Evolutionary conservation across 2,888 invertebrate genomes (phyloP).

Genomic region (Eristalis arbustorum): DNA sequence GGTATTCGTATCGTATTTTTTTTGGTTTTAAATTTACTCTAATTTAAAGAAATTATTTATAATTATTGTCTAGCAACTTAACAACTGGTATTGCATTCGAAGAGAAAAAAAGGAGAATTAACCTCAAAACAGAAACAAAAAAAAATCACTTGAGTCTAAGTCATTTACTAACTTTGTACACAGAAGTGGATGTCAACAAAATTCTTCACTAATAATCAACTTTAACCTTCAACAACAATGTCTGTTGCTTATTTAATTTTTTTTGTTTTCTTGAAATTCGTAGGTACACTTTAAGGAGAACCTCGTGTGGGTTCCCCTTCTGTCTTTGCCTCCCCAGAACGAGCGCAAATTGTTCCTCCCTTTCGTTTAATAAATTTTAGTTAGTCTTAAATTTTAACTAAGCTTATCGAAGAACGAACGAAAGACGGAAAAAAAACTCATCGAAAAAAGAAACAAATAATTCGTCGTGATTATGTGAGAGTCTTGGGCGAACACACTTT

Average conservation of each 20-base stretch:
- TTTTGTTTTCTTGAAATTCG: constrained; percentile 56
- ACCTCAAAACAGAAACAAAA: constrained; percentile 30
- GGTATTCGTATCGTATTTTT: constrained; percentile 1
- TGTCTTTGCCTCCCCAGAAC: not conserved
- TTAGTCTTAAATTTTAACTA: constrained; percentile 66
- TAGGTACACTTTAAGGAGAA: constrained; percentile 67
- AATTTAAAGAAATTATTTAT: constrained; percentile 59
- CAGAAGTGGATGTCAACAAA: constrained; percentile 9
- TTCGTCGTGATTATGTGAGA: constrained; percentile 23
- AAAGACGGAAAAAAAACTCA: not conserved
- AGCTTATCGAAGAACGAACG: constrained; percentile 12
- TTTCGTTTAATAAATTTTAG: constrained; percentile 36
- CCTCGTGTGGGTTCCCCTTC: not conserved
- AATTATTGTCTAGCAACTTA: constrained; percentile 73
- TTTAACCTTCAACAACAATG: not conserved
- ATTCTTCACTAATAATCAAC: constrained; percentile 3
- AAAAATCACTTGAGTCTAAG: not conserved
- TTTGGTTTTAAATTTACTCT: constrained; percentile 22
- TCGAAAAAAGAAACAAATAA: not conserved
- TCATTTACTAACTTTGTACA: constrained; percentile 38
- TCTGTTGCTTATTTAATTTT: not conserved
- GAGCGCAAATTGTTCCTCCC: constrained; percentile 6
- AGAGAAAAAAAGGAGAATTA: constrained; percentile 35
- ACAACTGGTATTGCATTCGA: constrained; percentile 49
- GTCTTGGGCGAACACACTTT: constrained; percentile 68